Conservation (phyloP, 2,797 vertebrate genomes). For the Agapornis canus region DNA sequence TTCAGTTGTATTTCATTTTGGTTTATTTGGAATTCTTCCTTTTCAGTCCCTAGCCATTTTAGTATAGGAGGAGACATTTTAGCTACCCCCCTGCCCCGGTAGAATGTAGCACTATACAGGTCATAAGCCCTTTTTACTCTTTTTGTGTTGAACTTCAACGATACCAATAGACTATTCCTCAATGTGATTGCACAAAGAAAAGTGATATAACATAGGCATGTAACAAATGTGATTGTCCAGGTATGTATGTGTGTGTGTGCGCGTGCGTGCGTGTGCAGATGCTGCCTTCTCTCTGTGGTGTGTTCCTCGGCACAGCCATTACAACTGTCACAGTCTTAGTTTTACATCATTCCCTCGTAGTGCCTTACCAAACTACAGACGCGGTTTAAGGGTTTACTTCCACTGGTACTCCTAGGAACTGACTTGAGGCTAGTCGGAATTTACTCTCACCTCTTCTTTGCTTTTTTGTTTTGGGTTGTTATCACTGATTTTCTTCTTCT, state of each 20-base stretch:
- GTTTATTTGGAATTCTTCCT: slow-evolving; percentile 77
- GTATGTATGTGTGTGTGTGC: slow-evolving; percentile 51
- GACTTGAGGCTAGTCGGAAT: slow-evolving; percentile 78
- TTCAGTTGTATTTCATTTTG: slow-evolving; percentile 72
- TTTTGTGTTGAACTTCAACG: slow-evolving; percentile 82
- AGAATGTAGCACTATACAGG: slow-evolving; percentile 90
- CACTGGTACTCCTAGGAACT: slow-evolving; percentile 84
- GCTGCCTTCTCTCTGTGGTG: slow-evolving; percentile 84
- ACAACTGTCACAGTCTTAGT: slow-evolving; percentile 84
- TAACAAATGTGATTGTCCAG: slow-evolving; percentile 89
- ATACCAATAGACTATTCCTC: slow-evolving; percentile 91
- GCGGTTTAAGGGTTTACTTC: slow-evolving; percentile 86
- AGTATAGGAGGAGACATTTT: slow-evolving; percentile 77
- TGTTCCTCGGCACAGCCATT: slow-evolving; percentile 78
- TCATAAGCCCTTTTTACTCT: slow-evolving; percentile 76
- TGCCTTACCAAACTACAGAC: slow-evolving; percentile 96
- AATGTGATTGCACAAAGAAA: slow-evolving; percentile 92
- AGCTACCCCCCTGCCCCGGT: slow-evolving; percentile 75
- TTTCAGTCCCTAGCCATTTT: slow-evolving; percentile 47
- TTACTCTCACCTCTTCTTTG: slow-evolving; percentile 62
- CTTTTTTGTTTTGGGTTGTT: neutral
- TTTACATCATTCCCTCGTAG: slow-evolving; percentile 94
- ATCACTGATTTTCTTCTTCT: slow-evolving; percentile 26
- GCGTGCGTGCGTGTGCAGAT: slow-evolving; percentile 54
- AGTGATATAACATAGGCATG: slow-evolving; percentile 92